Conservation (phyloP, 2,113 vertebrate species). For the Cinclus mexicanus region DNA sequence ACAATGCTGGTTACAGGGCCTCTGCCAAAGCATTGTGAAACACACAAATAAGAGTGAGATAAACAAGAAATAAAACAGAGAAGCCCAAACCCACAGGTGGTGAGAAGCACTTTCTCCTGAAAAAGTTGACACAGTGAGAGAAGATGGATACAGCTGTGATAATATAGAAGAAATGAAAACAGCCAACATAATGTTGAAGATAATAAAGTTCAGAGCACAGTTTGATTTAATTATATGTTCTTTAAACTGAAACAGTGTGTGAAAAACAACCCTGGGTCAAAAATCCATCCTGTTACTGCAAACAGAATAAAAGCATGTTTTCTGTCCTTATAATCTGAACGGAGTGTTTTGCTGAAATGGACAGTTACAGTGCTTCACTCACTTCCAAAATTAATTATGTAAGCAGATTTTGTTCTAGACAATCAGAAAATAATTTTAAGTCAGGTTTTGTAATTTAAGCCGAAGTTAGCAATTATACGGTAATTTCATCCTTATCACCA, state of each 20-base stretch:
- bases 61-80: background rate
- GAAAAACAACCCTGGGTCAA: background rate
- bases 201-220: background rate
- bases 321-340: background rate
- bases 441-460: background rate
- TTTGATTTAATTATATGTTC: background rate
- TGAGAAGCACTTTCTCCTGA: background rate
- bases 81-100: background rate
- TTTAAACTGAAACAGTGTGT: background rate
- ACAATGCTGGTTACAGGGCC: background rate
- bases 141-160: background rate
- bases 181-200: background rate
- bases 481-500: background rate
- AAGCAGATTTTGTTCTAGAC: background rate
- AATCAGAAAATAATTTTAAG: slow-evolving; percentile 9
- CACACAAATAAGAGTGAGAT: background rate
- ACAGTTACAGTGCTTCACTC: background rate
- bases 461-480: background rate
- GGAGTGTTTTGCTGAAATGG: background rate
- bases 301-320: background rate
- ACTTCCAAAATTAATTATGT: slow-evolving; percentile 4
- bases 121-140: background rate
- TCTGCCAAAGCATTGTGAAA: background rate
- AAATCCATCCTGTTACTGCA: background rate
- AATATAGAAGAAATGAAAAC: background rate